phyloP scores from a whole-genome alignment of 1,140 invertebrate genomes.

The Belonocnema kinseyi region DNA sequence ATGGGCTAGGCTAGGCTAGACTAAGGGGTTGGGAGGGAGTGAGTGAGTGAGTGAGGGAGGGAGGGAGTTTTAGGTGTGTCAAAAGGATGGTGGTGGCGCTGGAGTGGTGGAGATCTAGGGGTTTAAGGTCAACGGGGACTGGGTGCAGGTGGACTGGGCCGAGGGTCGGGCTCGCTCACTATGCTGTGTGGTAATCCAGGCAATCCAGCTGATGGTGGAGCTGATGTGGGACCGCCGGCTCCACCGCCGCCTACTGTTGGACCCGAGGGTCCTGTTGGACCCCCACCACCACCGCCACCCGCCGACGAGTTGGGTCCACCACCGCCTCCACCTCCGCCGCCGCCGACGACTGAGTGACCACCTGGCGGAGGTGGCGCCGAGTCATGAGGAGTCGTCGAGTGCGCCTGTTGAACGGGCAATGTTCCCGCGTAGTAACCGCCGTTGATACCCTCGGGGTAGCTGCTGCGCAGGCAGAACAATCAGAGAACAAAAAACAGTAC shows the following conservation, averaged over 20 bases:
- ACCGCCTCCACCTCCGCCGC: conserved; percentile 60
- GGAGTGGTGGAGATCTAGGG: conserved; percentile 42
- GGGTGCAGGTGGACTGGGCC: conserved; percentile 73
- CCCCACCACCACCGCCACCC: conserved; percentile 58
- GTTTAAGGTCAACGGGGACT: conserved; percentile 74
- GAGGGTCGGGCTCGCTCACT: conserved; percentile 74
- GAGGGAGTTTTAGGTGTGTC: too few species aligned
- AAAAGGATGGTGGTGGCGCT: conserved; percentile 61
- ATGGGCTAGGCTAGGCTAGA: conserved; percentile 51
- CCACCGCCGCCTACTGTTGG: conserved; percentile 65
- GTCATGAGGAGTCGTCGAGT: conserved; percentile 86
- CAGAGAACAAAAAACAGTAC: conserved; percentile 53
- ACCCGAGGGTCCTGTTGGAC: conserved; percentile 60
- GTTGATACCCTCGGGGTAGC: conserved; percentile 81
- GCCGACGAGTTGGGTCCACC: conserved; percentile 66
- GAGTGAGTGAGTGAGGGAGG: too few species aligned
- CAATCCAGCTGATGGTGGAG: conserved; percentile 65
- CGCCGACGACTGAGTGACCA: conserved; percentile 72
- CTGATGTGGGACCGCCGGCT: conserved; percentile 59
- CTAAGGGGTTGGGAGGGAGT: too few species aligned
- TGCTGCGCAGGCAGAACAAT: conserved; percentile 71
- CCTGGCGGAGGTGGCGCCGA: conserved; percentile 79
- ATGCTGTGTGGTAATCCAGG: conserved; percentile 74
- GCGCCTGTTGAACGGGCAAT: conserved; percentile 84
- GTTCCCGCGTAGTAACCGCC: conserved; percentile 83